These are phyloP conservation scores for Gorsachius magnificus DNA, from an alignment of 2,797 vertebrate genomes.

Conservation along the genomic window DNA sequence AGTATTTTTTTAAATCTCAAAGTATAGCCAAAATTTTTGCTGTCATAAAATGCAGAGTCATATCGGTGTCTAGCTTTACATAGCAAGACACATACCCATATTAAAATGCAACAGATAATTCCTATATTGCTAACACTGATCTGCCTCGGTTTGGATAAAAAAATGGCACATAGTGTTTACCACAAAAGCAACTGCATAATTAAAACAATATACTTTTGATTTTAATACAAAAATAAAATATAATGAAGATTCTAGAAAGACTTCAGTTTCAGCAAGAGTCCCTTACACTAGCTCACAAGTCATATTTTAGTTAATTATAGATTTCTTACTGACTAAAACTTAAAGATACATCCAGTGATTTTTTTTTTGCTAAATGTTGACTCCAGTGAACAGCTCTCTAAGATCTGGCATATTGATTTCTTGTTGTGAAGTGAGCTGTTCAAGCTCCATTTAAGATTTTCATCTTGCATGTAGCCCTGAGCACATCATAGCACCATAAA, in stretches of 20 bases:
- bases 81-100: conserved; percentile 16
- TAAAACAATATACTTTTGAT: conserved; percentile 14
- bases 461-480: conserved; percentile 92
- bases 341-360: conserved; percentile 70
- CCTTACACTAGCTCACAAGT: conserved; percentile 26
- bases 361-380: conserved; percentile 76
- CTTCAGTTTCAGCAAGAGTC: conserved; percentile 6
- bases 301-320: conserved; percentile 73
- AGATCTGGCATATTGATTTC: conserved; percentile 98
- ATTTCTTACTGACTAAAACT: conserved; percentile 67
- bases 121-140: not conserved
- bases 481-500: conserved; percentile 91
- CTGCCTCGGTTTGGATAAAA: conserved; percentile 28
- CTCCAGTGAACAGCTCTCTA: conserved; percentile 84
- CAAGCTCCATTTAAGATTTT: conserved; percentile 99
- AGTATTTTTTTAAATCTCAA: conserved; percentile 8
- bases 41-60: conserved; percentile 37
- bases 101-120: conserved; percentile 27
- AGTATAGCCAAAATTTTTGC: conserved; percentile 2
- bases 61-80: not conserved
- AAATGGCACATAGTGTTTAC: conserved; percentile 3
- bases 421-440: conserved; percentile 97
- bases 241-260: conserved; percentile 52
- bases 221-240: conserved; percentile 59
- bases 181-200: conserved; percentile 17